Evolutionary conservation across 2,797 vertebrate species (phyloP).

Genomic region (Notolabrus celidotus): DNA sequence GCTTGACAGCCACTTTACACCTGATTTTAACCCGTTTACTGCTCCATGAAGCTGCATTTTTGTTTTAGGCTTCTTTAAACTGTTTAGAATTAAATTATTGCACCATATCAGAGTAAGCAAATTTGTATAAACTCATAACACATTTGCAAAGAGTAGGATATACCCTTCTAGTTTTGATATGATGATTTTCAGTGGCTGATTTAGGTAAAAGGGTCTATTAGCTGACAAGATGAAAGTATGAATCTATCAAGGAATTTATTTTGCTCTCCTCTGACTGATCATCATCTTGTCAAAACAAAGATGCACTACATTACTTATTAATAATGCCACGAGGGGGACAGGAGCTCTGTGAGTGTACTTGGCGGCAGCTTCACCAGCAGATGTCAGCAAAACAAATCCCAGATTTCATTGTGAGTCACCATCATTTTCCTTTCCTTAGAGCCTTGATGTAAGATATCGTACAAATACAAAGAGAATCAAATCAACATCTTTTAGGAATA

Average conservation of each 20-base stretch:
- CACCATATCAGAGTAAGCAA: too few species aligned
- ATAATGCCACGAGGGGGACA: neutral
- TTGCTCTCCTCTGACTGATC: too few species aligned
- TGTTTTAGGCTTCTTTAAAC: neutral
- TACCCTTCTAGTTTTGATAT: too few species aligned
- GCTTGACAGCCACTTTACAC: too few species aligned
- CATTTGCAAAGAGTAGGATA: too few species aligned
- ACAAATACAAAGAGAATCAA: neutral
- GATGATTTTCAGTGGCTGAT: neutral
- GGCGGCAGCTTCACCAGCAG: conserved; percentile 57
- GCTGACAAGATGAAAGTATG: too few species aligned
- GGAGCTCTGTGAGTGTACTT: neutral
- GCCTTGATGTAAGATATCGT: neutral
- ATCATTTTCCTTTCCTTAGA: neutral
- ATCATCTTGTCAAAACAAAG: neutral
- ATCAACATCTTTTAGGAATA: neutral
- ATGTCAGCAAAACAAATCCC: conserved; percentile 60
- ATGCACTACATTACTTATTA: neutral
- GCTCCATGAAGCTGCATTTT: too few species aligned
- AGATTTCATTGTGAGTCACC: neutral
- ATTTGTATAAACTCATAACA: too few species aligned
- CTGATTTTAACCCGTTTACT: too few species aligned
- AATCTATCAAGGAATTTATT: too few species aligned
- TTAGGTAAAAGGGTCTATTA: too few species aligned
- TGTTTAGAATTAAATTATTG: too few species aligned